These are phyloP conservation scores for Hylomyscus alleni DNA, from an alignment of 2,797 vertebrate species.

Conservation along the genomic window DNA sequence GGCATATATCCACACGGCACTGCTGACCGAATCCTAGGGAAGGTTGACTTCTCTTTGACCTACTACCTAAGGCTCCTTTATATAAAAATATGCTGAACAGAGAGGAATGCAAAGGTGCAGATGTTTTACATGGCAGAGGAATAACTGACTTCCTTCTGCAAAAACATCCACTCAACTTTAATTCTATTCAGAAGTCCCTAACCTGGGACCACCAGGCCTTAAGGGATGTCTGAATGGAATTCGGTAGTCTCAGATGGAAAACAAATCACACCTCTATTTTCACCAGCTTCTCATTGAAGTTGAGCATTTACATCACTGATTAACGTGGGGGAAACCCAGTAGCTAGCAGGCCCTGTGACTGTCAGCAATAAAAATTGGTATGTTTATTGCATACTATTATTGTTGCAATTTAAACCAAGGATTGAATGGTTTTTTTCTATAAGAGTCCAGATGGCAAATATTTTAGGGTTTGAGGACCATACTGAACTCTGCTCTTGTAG, in stretches of 20 bases:
- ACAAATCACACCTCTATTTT: constrained; percentile 58
- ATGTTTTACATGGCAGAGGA: constrained; percentile 44
- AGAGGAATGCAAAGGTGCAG: neutral
- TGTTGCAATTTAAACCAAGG: constrained; percentile 16
- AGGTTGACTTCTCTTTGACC: constrained; percentile 44
- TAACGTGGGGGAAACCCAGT: constrained; percentile 18
- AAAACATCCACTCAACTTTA: constrained; percentile 48
- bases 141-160: constrained; percentile 35
- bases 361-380: constrained; percentile 13
- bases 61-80: constrained; percentile 41
- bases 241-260: constrained; percentile 16
- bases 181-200: constrained; percentile 47
- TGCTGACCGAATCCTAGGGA: neutral
- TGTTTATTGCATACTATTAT: constrained; percentile 25
- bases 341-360: constrained; percentile 29
- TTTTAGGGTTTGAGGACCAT: constrained; percentile 19
- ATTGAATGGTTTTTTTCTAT: neutral
- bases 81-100: neutral
- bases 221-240: neutral
- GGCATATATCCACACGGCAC: neutral
- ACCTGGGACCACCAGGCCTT: neutral
- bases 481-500: neutral
- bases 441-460: constrained; percentile 52
- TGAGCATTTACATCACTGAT: constrained; percentile 1
- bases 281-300: constrained; percentile 54